Evolutionary conservation across 2,113 vertebrate species (phyloP).

Genomic region (Triplophysa tibetana): DNA sequence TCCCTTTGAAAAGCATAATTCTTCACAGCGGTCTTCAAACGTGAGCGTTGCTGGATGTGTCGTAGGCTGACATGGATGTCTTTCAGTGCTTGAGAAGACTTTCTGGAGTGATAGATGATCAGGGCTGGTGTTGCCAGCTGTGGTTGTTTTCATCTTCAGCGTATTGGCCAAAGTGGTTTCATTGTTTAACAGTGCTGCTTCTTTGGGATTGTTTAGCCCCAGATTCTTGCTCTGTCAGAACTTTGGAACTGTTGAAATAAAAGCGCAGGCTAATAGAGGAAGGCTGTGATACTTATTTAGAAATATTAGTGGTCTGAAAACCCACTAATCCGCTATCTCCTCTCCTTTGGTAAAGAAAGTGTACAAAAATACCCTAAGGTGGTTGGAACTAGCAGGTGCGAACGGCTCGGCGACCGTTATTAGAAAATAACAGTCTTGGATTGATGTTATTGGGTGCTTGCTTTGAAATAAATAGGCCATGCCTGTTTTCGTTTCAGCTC

Average conservation of each 20-base stretch:
- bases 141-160: constrained; percentile 40
- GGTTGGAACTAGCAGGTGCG: constrained; percentile 27
- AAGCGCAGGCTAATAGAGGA: constrained; percentile 52
- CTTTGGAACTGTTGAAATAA: constrained; percentile 55
- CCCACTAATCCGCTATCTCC: constrained; percentile 47
- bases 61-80: constrained; percentile 6
- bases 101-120: constrained; percentile 33
- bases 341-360: background rate
- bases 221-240: constrained; percentile 49
- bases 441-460: constrained; percentile 31
- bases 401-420: constrained; percentile 26
- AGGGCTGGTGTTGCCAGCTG: constrained; percentile 44
- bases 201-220: constrained; percentile 50
- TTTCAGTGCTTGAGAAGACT: constrained; percentile 4
- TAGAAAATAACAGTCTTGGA: background rate
- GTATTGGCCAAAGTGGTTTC: constrained; percentile 43
- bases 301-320: constrained; percentile 51
- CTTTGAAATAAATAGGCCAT: constrained; percentile 29
- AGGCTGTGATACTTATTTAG: constrained; percentile 51
- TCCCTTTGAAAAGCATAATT: constrained; percentile 17
- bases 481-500: constrained; percentile 45
- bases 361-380: constrained; percentile 5
- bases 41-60: constrained; percentile 38
- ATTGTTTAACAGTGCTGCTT: constrained; percentile 45
- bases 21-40: constrained; percentile 2